Evolutionary conservation across 2,797 vertebrate species (phyloP), one percentile per base, ranked within the genome.

Genomic region (Onychomys leucogaster): DNA sequence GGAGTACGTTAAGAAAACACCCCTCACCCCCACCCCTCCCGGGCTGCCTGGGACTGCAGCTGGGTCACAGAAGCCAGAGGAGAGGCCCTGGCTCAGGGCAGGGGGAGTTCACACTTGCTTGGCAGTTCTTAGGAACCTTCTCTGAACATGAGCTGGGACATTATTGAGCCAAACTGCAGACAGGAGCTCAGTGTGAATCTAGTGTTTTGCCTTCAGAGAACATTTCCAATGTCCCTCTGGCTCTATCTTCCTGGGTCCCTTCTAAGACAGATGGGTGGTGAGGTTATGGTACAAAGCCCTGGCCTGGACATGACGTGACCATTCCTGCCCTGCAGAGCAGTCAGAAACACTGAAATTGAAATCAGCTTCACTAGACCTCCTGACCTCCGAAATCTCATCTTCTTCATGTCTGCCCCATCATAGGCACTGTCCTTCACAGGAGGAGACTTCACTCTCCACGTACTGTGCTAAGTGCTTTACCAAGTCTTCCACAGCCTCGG

Each of bases 41-140:
- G 0, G 10, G 23, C 43, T 95, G 96, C 87, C 16, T 4, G 16
- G 34, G 23, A 41, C 93, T 91, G 46, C 43, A 94, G 49, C 75
- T 11, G 88, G 86, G 63, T 89, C 90, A 85, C 46, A n/a, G 49
- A 71, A 88, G 55, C 73, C 85, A 83, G 32, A 63, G 90, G 78
- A 34, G 55, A 81, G 67, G n/a, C 21, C 23, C 55, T 94, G 90
- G 95, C 83, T 91, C 71, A 85, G 29, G 43, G 43, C 77, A 90
- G 73, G n/a, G 61, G 84, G 90, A 93, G 65, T 87, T 97, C 84
- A 81, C n/a, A 52, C 16, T 73, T 67, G 75, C 89, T 95, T 52
- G 83, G 75, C 67, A 57, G n/a, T 81, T 95, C 86, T 87, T 61
- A 89, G 76, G 41, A 61, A 73, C 7, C n/a, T 6, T 43, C 25